phyloP scores from a whole-genome alignment of 2,113 vertebrate species.

The Fukomys damarensis region DNA sequence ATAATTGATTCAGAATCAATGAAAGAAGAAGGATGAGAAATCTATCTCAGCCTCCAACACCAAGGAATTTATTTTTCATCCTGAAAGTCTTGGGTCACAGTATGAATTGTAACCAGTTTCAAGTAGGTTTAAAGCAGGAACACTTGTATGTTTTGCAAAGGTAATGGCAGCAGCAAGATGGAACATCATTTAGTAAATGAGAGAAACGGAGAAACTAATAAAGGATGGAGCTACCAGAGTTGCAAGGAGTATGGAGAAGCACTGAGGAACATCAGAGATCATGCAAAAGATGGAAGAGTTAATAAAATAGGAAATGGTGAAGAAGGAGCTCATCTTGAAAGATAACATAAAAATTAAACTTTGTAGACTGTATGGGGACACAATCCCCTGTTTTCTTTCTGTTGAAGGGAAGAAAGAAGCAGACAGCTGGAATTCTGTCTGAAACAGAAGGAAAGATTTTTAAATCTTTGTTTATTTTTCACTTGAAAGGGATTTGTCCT shows the following conservation, averaged over 20 bases:
- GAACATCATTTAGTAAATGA: background rate
- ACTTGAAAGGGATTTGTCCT: conserved; percentile 62
- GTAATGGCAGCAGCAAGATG: background rate
- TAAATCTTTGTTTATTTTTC: conserved; percentile 72
- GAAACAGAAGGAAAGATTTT: conserved; percentile 63
- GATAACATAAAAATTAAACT: background rate
- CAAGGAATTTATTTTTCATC: background rate
- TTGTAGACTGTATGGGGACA: background rate
- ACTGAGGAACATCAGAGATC: accelerated
- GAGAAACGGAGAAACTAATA: background rate
- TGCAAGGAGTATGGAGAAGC: background rate
- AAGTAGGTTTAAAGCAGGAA: background rate
- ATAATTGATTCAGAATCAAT: background rate
- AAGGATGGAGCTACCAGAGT: background rate
- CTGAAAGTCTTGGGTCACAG: background rate
- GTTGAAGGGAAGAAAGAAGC: conserved; percentile 26
- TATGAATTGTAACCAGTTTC: background rate
- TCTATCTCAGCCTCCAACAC: background rate
- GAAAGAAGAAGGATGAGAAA: background rate
- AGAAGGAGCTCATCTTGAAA: background rate
- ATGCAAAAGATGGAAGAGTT: background rate
- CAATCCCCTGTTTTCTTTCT: conserved; percentile 4
- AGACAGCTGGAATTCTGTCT: conserved; percentile 60
- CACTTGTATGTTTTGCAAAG: background rate
- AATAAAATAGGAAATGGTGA: background rate